Conservation (phyloP, 2,797 vertebrate species). For the Antrozous pallidus region DNA sequence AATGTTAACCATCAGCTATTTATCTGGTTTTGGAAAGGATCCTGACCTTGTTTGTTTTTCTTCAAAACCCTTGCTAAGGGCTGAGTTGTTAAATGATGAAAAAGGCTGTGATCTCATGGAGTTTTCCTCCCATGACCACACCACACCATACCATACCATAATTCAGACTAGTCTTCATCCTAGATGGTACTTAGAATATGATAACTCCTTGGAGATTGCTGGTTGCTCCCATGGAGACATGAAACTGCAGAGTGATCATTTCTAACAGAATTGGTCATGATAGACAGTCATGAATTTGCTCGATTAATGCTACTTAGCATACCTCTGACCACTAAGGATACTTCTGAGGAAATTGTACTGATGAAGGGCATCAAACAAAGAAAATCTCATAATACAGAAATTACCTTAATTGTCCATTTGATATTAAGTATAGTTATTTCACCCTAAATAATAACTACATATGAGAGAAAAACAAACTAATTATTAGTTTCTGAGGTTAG, state of each 20-base stretch:
- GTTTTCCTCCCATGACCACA: not conserved
- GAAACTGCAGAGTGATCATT: not conserved
- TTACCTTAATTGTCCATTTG: not conserved
- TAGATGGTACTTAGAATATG: not conserved
- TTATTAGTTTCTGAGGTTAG: not conserved
- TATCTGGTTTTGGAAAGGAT: conserved; percentile 23
- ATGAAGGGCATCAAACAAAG: not conserved
- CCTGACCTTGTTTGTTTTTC: not conserved
- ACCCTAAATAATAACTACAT: not conserved
- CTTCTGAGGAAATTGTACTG: not conserved
- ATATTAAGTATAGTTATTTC: not conserved
- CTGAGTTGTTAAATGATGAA: not conserved
- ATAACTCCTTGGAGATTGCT: not conserved
- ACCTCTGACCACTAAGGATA: not conserved
- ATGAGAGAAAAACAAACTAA: not conserved
- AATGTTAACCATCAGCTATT: not conserved
- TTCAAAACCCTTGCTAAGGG: not conserved
- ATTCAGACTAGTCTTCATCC: not conserved
- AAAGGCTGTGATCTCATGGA: not conserved
- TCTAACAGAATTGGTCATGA: not conserved
- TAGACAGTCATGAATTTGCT: not conserved
- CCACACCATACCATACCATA: not conserved
- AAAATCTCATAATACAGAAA: not conserved
- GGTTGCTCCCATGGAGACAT: not conserved
- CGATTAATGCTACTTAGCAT: not conserved